Conservation (phyloP, 2,888 invertebrate genomes). For the Dolichomitus sp. region DNA sequence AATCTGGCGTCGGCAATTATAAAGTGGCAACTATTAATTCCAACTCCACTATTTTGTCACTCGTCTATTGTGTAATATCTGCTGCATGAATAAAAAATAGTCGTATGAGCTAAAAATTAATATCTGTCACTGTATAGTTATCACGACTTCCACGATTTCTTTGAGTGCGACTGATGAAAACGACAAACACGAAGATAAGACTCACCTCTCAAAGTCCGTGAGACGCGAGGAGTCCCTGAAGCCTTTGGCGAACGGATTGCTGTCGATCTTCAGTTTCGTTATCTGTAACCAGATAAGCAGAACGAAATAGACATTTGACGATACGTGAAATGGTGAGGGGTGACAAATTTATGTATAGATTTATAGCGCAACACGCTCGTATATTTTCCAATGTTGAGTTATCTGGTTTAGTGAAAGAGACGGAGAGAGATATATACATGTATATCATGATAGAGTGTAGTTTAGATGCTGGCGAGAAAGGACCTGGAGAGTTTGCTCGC, state of each 20-base stretch:
- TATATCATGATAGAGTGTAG: not conserved
- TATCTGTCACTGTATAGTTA: too few relatives aligned
- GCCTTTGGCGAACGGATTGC: constrained; percentile 95
- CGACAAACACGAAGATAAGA: constrained; percentile 59
- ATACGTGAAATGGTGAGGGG: constrained; percentile 17
- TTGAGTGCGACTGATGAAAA: not conserved
- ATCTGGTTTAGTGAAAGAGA: not conserved
- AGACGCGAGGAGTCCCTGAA: constrained; percentile 94
- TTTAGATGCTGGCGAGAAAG: not conserved
- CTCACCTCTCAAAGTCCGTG: constrained; percentile 92
- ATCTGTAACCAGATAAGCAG: constrained; percentile 88
- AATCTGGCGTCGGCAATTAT: too few relatives aligned
- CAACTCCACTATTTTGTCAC: too few relatives aligned
- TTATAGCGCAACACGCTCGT: constrained; percentile 6
- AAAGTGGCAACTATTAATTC: too few relatives aligned
- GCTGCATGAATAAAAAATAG: too few relatives aligned
- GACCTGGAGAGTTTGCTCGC: not conserved
- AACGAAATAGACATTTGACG: constrained; percentile 28
- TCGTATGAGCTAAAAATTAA: too few relatives aligned
- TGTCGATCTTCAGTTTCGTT: constrained; percentile 94
- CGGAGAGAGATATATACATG: not conserved
- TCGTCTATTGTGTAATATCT: too few relatives aligned
- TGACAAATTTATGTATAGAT: constrained; percentile 35
- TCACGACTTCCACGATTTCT: not conserved
- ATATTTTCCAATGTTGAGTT: constrained; percentile 3